Base-by-base conservation (phyloP, 1,140 invertebrate genomes). In the Achatina immaculata region DNA sequence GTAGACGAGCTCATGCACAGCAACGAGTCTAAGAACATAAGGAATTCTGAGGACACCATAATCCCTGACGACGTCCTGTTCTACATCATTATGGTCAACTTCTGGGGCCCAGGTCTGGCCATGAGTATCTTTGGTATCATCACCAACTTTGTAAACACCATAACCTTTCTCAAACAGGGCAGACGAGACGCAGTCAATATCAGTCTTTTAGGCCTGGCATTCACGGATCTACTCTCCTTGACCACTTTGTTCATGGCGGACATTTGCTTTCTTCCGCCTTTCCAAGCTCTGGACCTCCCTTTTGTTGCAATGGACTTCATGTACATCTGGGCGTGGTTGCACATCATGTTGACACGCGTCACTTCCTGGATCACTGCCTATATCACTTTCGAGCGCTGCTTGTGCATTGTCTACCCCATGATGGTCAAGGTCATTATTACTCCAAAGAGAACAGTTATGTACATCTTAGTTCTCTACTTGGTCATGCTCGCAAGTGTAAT, bases 61-160 rank as follows among this genome's bases (percentile, higher is more conserved):
- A n/a, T n/a, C n/a, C n/a, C n/a, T n/a, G n/a, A n/a, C n/a, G n/a
- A n/a, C n/a, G n/a, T n/a, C n/a, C n/a, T n/a, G n/a, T n/a, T n/a
- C n/a, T n/a, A n/a, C n/a, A n/a, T 66, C 28, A n/a, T 66, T 31
- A n/a, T 66, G 9, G 28, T 66, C 62, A 66, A 66, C 62, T 66
- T n/a, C 28, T 19, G 19, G 19, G 31, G 62, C 28, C 62, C 31
- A 66, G 62, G 62, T 31, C 62, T n/a, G 19, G 42, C 72, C 72
- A 75, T 75, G n/a, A 78, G 42, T 66, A 38, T 66, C 75, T 38
- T 78, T 3, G 48, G 45, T 72, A 48, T 42, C 51, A 7, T 71
- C 24, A 11, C 42, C 42, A 62, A 58, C 40, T 9, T 58, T 7
- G 14, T 77, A 4, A 62, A 34, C 58, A 77, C 65, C 38, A 6